These are phyloP conservation scores for Drosophila demipolita DNA, from an alignment of 2,888 invertebrate species.

Conservation along the genomic window DNA sequence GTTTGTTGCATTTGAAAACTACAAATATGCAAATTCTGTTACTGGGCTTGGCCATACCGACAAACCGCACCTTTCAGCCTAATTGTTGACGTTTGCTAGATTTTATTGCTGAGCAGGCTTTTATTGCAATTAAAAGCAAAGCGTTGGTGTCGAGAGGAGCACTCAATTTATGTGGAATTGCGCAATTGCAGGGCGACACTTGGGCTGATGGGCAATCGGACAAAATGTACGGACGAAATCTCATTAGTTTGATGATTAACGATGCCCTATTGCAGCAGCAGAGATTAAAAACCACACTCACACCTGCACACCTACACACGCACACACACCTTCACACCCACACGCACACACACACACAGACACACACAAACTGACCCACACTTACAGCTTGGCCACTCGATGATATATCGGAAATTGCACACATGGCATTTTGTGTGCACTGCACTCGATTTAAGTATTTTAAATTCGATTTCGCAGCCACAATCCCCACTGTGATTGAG, in stretches of 20 bases:
- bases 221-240: slow-evolving; percentile 19
- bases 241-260: slow-evolving; percentile 41
- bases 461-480: slow-evolving; percentile 20
- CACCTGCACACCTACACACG: not conserved
- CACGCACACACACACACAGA: not conserved
- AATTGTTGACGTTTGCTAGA: slow-evolving; percentile 14
- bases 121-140: slow-evolving; percentile 29
- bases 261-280: slow-evolving; percentile 17
- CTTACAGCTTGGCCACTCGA: slow-evolving; percentile 7
- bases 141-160: slow-evolving; percentile 5
- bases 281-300: slow-evolving; percentile 18
- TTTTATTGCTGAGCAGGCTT: slow-evolving; percentile 7
- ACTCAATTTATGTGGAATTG: slow-evolving; percentile 32
- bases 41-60: not conserved
- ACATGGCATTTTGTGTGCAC: slow-evolving; percentile 25
- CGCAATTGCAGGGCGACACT: slow-evolving; percentile 3
- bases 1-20: not conserved
- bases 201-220: not conserved
- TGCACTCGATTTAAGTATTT: slow-evolving; percentile 27
- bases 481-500: not conserved
- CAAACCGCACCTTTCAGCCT: slow-evolving; percentile 18
- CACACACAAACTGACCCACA: not conserved
- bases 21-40: not conserved
- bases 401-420: slow-evolving; percentile 24
- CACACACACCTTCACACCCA: not conserved